A percentile compares a stretch with the other conserved stretches of the same genome.
Conservation (phyloP, 2,797 vertebrate species). For the Xiphorhynchus erythropygius region DNA sequence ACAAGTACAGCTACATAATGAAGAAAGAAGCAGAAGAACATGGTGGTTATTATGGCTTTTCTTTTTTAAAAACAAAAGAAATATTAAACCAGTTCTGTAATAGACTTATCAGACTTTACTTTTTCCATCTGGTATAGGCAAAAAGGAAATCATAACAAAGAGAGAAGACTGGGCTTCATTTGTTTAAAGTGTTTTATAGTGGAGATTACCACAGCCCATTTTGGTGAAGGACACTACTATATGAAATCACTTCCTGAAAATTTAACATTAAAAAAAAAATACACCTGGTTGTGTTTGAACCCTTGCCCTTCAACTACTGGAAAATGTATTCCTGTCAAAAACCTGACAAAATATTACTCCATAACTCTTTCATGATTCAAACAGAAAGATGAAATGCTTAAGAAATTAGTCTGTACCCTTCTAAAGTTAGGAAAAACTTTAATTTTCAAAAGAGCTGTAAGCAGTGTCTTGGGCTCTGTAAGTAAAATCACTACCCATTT, state of each 20-base stretch:
- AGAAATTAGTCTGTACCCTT: not conserved
- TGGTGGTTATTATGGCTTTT: rapidly evolving
- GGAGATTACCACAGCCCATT: not conserved
- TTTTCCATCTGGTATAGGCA: not conserved
- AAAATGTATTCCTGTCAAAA: not conserved
- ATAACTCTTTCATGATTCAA: not conserved
- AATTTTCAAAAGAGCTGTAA: not conserved
- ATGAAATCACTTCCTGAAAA: not conserved
- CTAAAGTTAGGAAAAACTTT: not conserved
- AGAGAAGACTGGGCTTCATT: not conserved
- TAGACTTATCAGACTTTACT: not conserved
- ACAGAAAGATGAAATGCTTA: not conserved
- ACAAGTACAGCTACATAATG: not conserved
- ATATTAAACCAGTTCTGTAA: not conserved
- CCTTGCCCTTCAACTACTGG: not conserved
- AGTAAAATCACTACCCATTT: not conserved
- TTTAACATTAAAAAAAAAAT: no score
- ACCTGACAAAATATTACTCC: not conserved
- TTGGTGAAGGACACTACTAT: not conserved
- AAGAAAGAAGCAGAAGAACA: not conserved
- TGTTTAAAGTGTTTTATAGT: not conserved
- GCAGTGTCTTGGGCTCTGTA: not conserved
- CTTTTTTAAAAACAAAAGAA: not conserved
- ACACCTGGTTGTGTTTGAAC: not conserved
- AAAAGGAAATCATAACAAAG: not conserved